phyloP scores from a whole-genome alignment of 2,797 vertebrate genomes.

The Erithacus rubecula region DNA sequence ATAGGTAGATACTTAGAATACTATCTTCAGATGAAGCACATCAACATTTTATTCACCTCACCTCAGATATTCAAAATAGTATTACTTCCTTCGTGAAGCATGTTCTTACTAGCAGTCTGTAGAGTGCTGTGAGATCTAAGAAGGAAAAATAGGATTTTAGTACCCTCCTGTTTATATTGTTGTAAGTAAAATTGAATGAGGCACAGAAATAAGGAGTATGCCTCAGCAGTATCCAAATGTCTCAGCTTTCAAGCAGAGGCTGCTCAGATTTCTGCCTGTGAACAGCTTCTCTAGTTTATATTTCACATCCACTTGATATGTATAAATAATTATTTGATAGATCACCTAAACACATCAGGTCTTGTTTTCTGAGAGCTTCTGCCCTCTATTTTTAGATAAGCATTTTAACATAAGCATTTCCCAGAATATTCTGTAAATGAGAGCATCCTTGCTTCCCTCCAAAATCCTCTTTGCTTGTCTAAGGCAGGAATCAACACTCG shows the following conservation, averaged over 20 bases:
- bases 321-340: neutral
- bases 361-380: neutral
- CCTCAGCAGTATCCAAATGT: neutral
- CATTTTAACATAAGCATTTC: neutral
- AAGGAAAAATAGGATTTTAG: neutral
- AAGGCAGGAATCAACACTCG: neutral
- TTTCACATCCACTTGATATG: neutral
- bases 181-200: neutral
- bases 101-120: neutral
- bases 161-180: neutral
- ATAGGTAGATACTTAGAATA: neutral
- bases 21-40: neutral
- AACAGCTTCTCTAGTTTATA: neutral
- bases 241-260: neutral
- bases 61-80: neutral
- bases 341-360: neutral
- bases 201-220: neutral
- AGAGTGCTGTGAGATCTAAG: neutral
- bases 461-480: neutral
- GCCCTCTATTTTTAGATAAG: neutral
- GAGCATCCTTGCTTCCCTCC: neutral
- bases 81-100: neutral
- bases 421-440: neutral
- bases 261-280: neutral
- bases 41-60: neutral